Evolutionary conservation across 2,113 vertebrate species (phyloP).

Genomic region (Panurus biarmicus): DNA sequence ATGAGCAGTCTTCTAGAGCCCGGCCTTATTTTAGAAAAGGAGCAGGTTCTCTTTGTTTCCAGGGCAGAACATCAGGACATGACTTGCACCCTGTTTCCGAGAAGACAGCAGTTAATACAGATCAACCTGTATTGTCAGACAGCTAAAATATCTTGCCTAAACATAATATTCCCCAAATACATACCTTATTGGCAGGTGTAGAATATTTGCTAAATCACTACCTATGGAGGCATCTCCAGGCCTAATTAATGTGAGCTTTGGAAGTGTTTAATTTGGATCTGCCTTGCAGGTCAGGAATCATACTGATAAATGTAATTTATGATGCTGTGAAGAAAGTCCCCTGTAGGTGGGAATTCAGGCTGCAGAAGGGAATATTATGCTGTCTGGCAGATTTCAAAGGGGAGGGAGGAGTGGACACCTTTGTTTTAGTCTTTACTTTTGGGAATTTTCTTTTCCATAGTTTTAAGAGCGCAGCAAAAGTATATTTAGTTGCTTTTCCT

Average conservation of each 20-base stretch:
- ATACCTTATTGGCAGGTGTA: neutral
- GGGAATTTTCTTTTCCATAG: neutral
- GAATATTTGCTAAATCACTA: neutral
- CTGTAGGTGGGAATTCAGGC: neutral
- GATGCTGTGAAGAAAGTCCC: neutral
- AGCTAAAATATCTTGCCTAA: neutral
- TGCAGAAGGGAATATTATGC: neutral
- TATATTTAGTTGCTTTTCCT: neutral
- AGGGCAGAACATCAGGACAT: neutral
- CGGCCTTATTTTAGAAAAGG: neutral
- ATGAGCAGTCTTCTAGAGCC: neutral
- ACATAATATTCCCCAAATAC: neutral
- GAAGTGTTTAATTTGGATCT: neutral
- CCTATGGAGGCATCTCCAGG: neutral
- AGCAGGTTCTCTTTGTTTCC: neutral
- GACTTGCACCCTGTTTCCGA: neutral
- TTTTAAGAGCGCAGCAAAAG: neutral
- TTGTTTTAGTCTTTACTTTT: neutral
- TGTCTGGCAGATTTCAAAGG: neutral
- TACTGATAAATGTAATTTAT: neutral
- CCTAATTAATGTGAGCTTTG: neutral
- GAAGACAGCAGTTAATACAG: neutral
- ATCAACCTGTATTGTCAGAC: neutral
- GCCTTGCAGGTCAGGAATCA: neutral
- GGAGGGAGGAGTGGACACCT: neutral